Evolutionary conservation across 1,140 invertebrate species (phyloP).

Genomic region (Coenobita brevimanus): DNA sequence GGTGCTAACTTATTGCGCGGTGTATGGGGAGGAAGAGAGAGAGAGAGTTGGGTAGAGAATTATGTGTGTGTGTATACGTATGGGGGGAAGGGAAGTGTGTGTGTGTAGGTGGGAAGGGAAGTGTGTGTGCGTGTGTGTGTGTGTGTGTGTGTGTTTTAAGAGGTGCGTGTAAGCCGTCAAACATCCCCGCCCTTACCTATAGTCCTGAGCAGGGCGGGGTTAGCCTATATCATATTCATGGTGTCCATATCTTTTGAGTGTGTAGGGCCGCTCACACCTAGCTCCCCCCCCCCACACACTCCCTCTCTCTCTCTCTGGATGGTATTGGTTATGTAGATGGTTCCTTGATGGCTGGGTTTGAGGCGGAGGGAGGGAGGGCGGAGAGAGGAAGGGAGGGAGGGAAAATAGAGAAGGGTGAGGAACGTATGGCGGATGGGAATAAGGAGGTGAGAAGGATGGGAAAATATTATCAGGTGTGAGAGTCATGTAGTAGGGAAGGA

Average conservation of each 20-base stretch:
- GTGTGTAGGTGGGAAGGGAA: background rate
- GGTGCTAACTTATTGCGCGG: too few species aligned
- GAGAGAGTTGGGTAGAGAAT: too few species aligned
- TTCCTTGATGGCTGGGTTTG: background rate
- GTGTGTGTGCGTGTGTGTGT: background rate
- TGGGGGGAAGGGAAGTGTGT: background rate
- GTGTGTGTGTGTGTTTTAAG: background rate
- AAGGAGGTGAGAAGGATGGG: too few species aligned
- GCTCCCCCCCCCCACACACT: too few species aligned
- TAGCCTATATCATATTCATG: slow-evolving; percentile 40
- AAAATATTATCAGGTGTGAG: too few species aligned
- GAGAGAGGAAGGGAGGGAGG: background rate
- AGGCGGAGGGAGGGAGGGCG: slow-evolving; percentile 24
- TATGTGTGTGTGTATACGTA: background rate
- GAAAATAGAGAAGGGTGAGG: background rate
- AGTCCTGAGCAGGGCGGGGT: slow-evolving; percentile 21
- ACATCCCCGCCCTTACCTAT: slow-evolving; percentile 20
- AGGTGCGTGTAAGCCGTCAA: background rate
- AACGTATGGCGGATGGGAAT: too few species aligned
- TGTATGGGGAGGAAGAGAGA: too few species aligned
- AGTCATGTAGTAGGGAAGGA: too few species aligned
- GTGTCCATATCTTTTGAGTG: slow-evolving; percentile 32
- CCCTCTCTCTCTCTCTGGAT: background rate
- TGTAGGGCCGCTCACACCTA: slow-evolving; percentile 6
- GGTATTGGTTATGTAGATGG: slow-evolving; percentile 22